A percentile compares a stretch with the other conserved stretches of the same genome.
Evolutionary conservation across 1,140 invertebrate species (phyloP).

Genomic region (Drosophila baimaii): DNA sequence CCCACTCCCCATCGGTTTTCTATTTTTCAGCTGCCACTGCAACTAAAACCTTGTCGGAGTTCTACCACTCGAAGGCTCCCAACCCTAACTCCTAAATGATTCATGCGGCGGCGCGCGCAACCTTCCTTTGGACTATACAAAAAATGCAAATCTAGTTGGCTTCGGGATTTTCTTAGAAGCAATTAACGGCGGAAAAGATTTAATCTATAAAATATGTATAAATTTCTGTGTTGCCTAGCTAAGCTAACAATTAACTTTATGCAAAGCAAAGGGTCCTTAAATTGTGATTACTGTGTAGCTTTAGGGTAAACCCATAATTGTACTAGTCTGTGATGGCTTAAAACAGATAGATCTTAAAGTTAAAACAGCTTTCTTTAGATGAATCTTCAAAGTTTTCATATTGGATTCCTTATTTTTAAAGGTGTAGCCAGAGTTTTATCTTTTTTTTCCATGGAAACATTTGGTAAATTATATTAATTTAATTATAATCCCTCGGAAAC

Average conservation of each 20-base stretch:
- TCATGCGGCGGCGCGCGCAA: conserved; percentile 51
- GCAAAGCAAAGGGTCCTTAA: no score
- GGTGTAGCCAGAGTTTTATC: neutral
- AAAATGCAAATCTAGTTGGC: conserved; percentile 45
- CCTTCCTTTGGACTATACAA: conserved; percentile 36
- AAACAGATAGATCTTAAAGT: no score
- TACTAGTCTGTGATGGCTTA: neutral
- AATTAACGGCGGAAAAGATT: conserved; percentile 14
- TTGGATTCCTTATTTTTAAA: no score
- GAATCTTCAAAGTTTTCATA: no score
- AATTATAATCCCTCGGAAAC: no score
- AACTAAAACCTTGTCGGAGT: conserved; percentile 18
- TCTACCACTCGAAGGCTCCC: conserved; percentile 1
- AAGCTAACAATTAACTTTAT: neutral
- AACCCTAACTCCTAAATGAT: conserved; percentile 42
- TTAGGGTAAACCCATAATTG: neutral
- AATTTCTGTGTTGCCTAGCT: no score
- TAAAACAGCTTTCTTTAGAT: no score
- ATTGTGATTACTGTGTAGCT: no score
- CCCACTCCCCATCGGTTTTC: neutral
- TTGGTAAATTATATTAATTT: neutral
- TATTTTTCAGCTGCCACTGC: conserved; percentile 33
- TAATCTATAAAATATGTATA: conserved; percentile 1
- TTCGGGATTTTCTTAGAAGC: neutral
- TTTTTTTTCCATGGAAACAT: neutral